Evolutionary conservation across 2,113 vertebrate species (phyloP), one percentile per base, ranked within the genome.

Genomic region (Pampusana beccarii): DNA sequence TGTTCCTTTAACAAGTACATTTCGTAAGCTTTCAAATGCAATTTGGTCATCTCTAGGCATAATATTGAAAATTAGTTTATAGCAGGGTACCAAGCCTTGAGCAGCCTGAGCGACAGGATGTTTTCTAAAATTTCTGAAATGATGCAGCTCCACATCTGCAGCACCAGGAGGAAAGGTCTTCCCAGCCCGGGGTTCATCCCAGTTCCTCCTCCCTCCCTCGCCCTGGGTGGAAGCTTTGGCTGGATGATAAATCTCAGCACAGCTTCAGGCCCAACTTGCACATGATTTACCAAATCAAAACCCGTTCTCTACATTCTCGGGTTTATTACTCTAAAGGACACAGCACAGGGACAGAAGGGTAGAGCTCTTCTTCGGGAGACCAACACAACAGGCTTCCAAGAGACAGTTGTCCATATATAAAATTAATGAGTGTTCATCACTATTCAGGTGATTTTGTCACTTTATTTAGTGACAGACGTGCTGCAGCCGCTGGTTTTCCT

Each of bases 251-350:
- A 62, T 51, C 23, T 36, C 29, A 18, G 48, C 57, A 26, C 19
- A 25, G 53, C 70, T 75, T 86, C 40, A 53, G 29, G 24, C 58
- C 56, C 7, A 1, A 13, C 50, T 67, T 78, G 4, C 25, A 8
- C 0, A 0, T 34, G 33, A 31, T 61, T 67, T 67, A 34, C 34
- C 56, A 64, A 46, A 62, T 69, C 66, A 29, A 26, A 67, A 16
- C 31, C 44, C 29, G 0, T 86, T 58, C 60, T 72, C 48, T 53
- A 3, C 11, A 0, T 58, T 69, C 51, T 33, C 1, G 1, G 24
- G 20, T 66, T 89, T 56, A 34, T 81, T 78, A 9, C 48, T 38
- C 1, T 15, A 25, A 77, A 77, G 34, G 40, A 11, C 65, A 11
- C 3, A 42, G 82, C 50, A 5, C 36, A 12, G 60, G 46, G 65